Conservation (phyloP, 1,140 invertebrate genomes). For the Coboldia fuscipes region DNA sequence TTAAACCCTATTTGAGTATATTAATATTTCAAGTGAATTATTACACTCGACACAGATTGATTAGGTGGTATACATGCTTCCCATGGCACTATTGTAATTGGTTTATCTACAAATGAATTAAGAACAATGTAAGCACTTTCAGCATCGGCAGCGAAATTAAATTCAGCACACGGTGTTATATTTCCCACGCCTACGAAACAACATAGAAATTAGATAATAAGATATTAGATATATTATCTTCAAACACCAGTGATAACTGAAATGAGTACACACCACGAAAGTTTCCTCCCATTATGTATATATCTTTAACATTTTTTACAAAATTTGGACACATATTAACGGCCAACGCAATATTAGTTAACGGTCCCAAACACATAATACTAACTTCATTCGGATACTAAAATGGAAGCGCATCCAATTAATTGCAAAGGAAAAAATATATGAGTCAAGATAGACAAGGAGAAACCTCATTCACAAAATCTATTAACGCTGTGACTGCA, state of each 20-base stretch:
- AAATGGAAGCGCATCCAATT: slow-evolving; percentile 7
- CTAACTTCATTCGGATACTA: slow-evolving; percentile 23
- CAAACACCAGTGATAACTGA: neutral
- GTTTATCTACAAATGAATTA: slow-evolving; percentile 22
- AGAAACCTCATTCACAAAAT: slow-evolving; percentile 21
- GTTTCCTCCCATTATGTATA: slow-evolving; percentile 63
- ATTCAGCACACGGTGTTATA: slow-evolving; percentile 43
- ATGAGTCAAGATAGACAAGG: neutral
- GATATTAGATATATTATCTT: neutral
- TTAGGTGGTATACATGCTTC: slow-evolving; percentile 26
- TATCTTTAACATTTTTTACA: slow-evolving; percentile 30
- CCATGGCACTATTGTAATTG: slow-evolving; percentile 39
- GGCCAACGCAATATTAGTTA: slow-evolving; percentile 57
- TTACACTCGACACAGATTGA: neutral
- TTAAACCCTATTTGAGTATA: neutral
- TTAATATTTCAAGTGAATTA: neutral
- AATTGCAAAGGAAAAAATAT: slow-evolving; percentile 1
- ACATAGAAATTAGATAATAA: neutral
- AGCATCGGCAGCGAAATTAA: slow-evolving; percentile 58
- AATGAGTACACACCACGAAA: slow-evolving; percentile 24
- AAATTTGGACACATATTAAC: slow-evolving; percentile 42
- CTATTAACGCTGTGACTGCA: slow-evolving; percentile 22
- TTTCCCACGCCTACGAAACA: slow-evolving; percentile 25
- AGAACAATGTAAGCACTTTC: slow-evolving; percentile 52
- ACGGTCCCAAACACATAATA: slow-evolving; percentile 42